Evolutionary conservation across 2,113 vertebrate species (phyloP), one percentile per base, ranked within the genome.

Genomic region (Ceyx margarethae): DNA sequence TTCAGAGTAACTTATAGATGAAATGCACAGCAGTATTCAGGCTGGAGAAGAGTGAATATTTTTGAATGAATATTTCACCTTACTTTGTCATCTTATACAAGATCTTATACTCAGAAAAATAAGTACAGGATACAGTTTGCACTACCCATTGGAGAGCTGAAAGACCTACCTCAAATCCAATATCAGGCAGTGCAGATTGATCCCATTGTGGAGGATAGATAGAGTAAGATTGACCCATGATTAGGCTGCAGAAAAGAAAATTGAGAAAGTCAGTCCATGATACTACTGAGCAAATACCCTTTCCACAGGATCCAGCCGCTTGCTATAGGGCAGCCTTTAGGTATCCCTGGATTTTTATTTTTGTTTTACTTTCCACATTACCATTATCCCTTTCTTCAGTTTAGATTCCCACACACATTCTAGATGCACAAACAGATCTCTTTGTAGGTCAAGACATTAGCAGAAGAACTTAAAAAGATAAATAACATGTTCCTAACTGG

Each of bases 151-250:
- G 23, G 31, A n/a, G n/a, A 48, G 11, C 23, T 46, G 43, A 45
- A 85, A 62, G n/a, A n/a, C 68, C 9, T 93, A 97, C 96, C 95
- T 94, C 58, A 82, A 89, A 97, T 13, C 96, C 96, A 0, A 35
- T 48, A 18, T 97, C 92, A 48, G 96, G 96, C 17, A 96, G 28
- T 11, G 93, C 95, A 54, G 92, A 95, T 15, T 57, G 46, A 57
- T 96, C 95, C 96, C 96, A 97, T 28, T 90, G 42, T 42, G 89
- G 80, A 91, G 96, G 96, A 80, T 57, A 96, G 8, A 11, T 10
- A 64, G 28, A 66, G 88, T 1, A 4, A 11, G 56, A 80, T 0
- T 85, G 79, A 46, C 58, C 26, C 1, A 1, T 51, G 26, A 61
- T 85, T 40, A 23, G 78, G 15, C 85, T 93, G 46, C 48, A 74